These are phyloP conservation scores for Mungos mungo DNA, from an alignment of 2,113 vertebrate species.

Conservation along the genomic window DNA sequence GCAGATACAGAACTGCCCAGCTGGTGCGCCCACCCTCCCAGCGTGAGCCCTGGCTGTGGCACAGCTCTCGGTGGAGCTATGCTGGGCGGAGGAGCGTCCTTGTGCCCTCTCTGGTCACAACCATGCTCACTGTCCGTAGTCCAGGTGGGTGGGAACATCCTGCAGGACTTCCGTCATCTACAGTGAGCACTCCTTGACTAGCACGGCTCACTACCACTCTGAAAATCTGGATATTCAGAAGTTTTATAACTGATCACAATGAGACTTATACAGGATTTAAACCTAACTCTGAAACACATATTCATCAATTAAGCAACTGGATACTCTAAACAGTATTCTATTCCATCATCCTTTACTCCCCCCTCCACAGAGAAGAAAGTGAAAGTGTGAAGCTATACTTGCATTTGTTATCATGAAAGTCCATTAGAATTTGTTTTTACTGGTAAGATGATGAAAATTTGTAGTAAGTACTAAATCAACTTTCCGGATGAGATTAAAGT, in stretches of 20 bases:
- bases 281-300: background rate
- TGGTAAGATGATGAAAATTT: background rate
- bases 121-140: background rate
- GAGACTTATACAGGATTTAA: conserved; percentile 11
- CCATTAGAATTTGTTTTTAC: background rate
- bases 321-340: background rate
- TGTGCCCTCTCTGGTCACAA: background rate
- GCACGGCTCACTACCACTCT: background rate
- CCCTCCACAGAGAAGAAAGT: background rate
- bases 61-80: background rate
- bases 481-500: conserved; percentile 15
- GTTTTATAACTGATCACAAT: background rate
- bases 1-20: background rate
- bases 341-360: background rate
- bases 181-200: background rate
- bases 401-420: background rate
- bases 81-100: too few species aligned
- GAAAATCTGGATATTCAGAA: background rate
- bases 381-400: background rate
- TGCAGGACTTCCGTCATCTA: background rate
- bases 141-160: background rate
- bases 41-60: background rate
- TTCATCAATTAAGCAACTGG: background rate
- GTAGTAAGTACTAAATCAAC: background rate
- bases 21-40: too few species aligned